Evolutionary conservation across 2,888 invertebrate species (phyloP), one percentile per base, ranked within the genome.

Genomic region (Drosophila paracracens): DNA sequence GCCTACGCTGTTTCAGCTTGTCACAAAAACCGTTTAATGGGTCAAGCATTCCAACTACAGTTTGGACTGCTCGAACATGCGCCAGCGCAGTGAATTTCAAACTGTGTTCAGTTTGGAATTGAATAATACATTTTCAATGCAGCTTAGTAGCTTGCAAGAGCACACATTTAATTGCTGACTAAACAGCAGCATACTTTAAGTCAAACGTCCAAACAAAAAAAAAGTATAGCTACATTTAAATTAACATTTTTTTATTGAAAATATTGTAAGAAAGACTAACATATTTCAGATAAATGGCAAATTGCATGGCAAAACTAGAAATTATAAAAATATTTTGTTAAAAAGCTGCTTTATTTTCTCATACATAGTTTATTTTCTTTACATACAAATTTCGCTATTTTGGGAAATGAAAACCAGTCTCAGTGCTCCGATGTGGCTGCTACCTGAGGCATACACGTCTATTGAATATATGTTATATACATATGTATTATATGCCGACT

Each of bases 31-130:
- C 62, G 77, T 66, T 83, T 86, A 48, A 68, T 83, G 82, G 83
- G 83, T 83, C 83, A 86, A 83, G 66, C 80, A 56, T 76, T 70
- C 65, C 60, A 65, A 62, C 18, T 51, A 66, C 80, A 76, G 78
- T 79, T 76, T 66, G 53, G 64, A 6, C 38, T 29, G 52, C 48
- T 8, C 46, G 21, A 7, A 1, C 27, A 36, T 13, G 29, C 16
- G 36, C 4, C 18, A 33, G 4, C 7, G 11, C 74, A 74, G 57
- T 66, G 33, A 48, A 40, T 38, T 2, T 13, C n/a, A 43, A 79
- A 74, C 66, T 53, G 59, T 36, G 8, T 21, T 11, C 1, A 5
- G n/a, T 1, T 33, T 8, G 2, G 2, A 36, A 27, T 36, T 18
- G 18, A 25, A 54, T 21, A 3, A 16, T 16, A 16, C 4, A 25